These are phyloP conservation scores for Paracentrotus lividus DNA, from an alignment of 53 echinoderm and acorn worm genomes.

Conservation along the genomic window DNA sequence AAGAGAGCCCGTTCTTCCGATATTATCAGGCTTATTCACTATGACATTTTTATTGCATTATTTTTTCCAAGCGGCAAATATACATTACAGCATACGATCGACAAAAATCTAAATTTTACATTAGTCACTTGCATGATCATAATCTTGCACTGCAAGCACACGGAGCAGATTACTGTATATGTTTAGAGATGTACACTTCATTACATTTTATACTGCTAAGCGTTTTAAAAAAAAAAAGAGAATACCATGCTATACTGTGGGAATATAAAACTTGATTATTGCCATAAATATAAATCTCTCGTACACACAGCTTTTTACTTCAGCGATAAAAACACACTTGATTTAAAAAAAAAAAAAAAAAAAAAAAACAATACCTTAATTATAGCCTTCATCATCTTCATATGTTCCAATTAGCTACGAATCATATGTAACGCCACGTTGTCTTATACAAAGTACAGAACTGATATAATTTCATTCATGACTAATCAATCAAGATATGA, in stretches of 20 bases:
- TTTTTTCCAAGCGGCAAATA: constrained; percentile 60
- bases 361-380: not conserved
- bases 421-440: not conserved
- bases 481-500: not conserved
- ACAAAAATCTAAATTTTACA: constrained; percentile 44
- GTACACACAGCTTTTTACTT: not conserved
- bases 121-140: constrained; percentile 56
- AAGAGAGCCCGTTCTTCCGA: constrained; percentile 14
- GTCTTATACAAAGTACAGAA: not conserved
- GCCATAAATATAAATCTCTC: not conserved
- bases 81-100: constrained; percentile 35
- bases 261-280: not conserved
- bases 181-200: not conserved
- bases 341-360: too few relatives aligned
- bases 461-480: not conserved
- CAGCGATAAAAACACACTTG: not conserved
- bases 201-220: not conserved
- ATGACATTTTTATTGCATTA: constrained; percentile 62
- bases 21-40: constrained; percentile 50
- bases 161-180: constrained; percentile 37
- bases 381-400: not conserved
- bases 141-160: constrained; percentile 6
- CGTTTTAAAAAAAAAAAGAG: not conserved
- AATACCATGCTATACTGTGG: not conserved
- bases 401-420: not conserved